Conservation (phyloP, 2,888 invertebrate species). For the Morinoia aosen region DNA sequence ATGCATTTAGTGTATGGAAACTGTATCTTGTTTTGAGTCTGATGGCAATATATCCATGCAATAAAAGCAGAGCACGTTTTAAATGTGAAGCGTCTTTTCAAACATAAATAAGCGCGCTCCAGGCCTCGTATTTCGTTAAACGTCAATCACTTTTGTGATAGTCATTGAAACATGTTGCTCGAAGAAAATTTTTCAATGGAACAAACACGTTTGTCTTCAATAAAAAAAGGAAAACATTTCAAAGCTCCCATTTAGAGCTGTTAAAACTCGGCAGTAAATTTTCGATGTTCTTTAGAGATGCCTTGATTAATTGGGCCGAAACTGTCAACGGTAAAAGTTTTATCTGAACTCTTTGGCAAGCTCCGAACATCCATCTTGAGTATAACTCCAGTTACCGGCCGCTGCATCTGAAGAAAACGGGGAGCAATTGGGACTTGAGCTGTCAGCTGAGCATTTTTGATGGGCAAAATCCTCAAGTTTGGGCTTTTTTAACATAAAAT, state of each 20-base stretch:
- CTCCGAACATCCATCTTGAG: slow-evolving; percentile 7
- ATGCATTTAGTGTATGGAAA: no score
- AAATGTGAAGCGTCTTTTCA: not conserved
- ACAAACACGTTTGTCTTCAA: not conserved
- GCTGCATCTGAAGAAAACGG: not conserved
- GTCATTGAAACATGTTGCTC: not conserved
- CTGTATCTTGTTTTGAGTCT: no score
- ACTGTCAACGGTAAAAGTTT: slow-evolving; percentile 34
- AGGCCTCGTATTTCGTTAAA: not conserved
- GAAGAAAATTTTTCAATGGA: not conserved
- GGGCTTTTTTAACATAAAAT: no score
- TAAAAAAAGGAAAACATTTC: not conserved
- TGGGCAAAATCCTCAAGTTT: no score
- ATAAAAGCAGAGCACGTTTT: not conserved
- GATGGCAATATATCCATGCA: not conserved
- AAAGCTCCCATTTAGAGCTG: not conserved
- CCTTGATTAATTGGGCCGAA: slow-evolving; percentile 35
- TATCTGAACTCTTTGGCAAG: slow-evolving; percentile 26
- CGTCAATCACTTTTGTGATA: not conserved
- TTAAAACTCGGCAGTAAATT: slow-evolving; percentile 11
- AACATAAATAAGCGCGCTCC: not conserved
- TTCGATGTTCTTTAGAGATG: slow-evolving; percentile 1
- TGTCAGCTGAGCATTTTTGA: no score
- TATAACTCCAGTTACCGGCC: not conserved
- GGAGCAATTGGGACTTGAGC: not conserved